Base-by-base conservation (phyloP, 2,888 invertebrate genomes). In the Prosapia bicincta region DNA sequence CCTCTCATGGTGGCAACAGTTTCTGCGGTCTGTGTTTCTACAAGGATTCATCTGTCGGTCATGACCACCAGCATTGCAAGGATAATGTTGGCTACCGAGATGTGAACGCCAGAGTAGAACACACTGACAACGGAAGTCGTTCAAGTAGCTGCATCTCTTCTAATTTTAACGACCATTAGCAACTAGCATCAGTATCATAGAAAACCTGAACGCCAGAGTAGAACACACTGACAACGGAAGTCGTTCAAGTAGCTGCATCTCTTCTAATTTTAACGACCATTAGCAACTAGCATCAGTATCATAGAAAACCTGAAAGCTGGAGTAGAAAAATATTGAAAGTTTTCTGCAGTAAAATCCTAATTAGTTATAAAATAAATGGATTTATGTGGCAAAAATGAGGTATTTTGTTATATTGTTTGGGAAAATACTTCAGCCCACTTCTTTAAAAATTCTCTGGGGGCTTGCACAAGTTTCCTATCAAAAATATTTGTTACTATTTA, bases 11-110 rank as follows among this genome's bases (percentile, higher is more conserved):
- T 23, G 30, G 26, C 54, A 24, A 28, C 25, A 72, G 20, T 20
- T 73, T 73, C 66, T 76, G 76, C 70, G 54, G 69, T 24, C 38
- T 76, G 26, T 76, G 76, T 66, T 74, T 76, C 38, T 74, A 73
- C 69, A 76, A 76, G 32, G 70, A 74, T 15, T 24, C 69, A 6
- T 0, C 74, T 25, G 30, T 54, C 65, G 20, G 20, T 13, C 54
- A 9, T 5, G 3, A 54, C 54, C n/a, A n/a, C 3, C 20, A 20
- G 3, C 20, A 54, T 9, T 20, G 54, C 20, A 30, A 30, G 30
- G 30, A 30, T 6, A 30, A 30, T 9, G 6, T 9, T 30, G 30
- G 6, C 30, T 30, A 30, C 30, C 25, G 26, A n/a, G 72, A 72
- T 7, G 9, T 72, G 20, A 23, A 66, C 13, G 67, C 32, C 7